These are phyloP conservation scores for Labeo rohita DNA, from an alignment of 2,113 vertebrate species.

Conservation along the genomic window DNA sequence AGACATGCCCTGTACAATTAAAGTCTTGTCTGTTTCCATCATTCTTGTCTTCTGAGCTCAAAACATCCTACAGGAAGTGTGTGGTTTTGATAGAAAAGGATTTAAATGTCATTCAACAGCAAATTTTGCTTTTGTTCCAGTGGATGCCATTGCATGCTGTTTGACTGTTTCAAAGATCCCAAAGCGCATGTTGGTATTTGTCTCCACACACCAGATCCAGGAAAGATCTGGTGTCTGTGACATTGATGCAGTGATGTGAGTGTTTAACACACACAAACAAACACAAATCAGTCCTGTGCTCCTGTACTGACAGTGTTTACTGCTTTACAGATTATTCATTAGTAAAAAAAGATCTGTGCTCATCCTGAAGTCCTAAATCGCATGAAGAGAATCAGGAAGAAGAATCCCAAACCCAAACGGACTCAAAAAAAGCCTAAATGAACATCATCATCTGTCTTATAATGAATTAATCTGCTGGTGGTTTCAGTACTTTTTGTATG, in stretches of 20 bases:
- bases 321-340: slow-evolving; percentile 57
- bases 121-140: slow-evolving; percentile 23
- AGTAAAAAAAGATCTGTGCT: slow-evolving; percentile 46
- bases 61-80: not conserved
- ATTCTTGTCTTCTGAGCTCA: not conserved
- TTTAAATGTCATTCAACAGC: not conserved
- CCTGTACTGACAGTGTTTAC: not conserved
- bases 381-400: not conserved
- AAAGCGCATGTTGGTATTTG: accelerated
- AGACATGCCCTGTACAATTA: not conserved
- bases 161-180: not conserved
- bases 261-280: not conserved
- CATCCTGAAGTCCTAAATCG: accelerated
- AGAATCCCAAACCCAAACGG: not conserved
- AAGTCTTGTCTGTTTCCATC: not conserved
- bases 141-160: slow-evolving; percentile 71
- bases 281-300: not conserved
- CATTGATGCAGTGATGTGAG: slow-evolving; percentile 70
- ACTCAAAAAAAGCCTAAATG: not conserved
- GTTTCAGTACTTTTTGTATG: not conserved
- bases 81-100: not conserved
- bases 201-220: slow-evolving; percentile 25
- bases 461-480: not conserved
- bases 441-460: not conserved
- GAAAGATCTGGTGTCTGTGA: slow-evolving; percentile 59